Conservation (phyloP, 2,888 invertebrate species). For the Patella depressa region DNA sequence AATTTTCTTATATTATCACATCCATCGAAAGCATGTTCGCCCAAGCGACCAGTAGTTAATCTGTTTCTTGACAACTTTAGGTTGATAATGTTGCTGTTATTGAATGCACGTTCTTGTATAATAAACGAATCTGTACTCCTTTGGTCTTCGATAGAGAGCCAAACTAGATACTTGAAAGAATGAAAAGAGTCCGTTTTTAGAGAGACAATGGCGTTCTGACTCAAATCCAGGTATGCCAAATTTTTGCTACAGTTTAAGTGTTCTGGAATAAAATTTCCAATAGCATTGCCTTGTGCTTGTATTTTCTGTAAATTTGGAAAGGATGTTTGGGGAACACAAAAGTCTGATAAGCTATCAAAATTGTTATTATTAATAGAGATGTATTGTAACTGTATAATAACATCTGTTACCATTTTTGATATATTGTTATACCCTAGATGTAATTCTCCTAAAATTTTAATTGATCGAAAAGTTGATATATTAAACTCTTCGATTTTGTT, state of each 20-base stretch:
- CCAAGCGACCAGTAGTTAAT: not conserved
- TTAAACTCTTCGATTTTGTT: not conserved
- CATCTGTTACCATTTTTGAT: not conserved
- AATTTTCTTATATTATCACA: not conserved
- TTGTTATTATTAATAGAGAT: too few relatives aligned
- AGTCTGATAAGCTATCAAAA: not conserved
- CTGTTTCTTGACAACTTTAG: not conserved
- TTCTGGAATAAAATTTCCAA: not conserved
- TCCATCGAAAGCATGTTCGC: slow-evolving; percentile 2
- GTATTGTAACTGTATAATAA: not conserved
- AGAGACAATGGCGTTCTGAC: not conserved
- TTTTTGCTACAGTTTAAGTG: slow-evolving; percentile 8
- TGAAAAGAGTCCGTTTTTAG: slow-evolving; percentile 11
- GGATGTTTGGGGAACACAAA: not conserved
- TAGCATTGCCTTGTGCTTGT: not conserved
- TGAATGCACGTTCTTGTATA: slow-evolving; percentile 11
- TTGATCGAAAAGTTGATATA: not conserved
- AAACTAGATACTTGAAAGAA: not conserved
- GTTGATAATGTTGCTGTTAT: not conserved
- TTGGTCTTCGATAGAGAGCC: not conserved
- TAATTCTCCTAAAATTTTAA: not conserved
- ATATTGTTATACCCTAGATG: not conserved
- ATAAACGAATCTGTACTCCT: not conserved
- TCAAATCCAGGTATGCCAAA: not conserved
- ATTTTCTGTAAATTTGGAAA: not conserved